Base-by-base conservation (phyloP, 2,888 invertebrate species). In the Drosophila rellima region DNA sequence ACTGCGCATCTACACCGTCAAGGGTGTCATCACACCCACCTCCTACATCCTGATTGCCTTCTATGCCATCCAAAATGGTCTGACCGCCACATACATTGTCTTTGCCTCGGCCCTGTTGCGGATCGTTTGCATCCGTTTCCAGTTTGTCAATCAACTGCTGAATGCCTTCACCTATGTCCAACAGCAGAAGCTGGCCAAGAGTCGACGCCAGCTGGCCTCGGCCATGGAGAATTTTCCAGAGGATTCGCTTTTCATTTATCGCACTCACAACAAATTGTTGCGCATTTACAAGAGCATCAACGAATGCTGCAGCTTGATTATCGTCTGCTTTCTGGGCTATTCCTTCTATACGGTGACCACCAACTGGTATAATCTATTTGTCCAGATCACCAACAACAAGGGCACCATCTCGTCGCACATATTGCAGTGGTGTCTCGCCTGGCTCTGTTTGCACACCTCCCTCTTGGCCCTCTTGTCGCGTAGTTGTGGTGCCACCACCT, bases 281-380 rank as follows among this genome's bases (percentile, higher is more conserved):
- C 82, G 86, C 39, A 89, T 91, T 23, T 91, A 89, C 48, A 91
- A 91, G 62, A 68, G 78, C 44, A 85, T 91, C 45, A 92, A 92
- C 52, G 91, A 91, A 26, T 85, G 89, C 33, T 91, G 90, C 72
- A 91, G 91, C 52, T 65, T 91, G 39, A 86, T 91, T 50, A 70
- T 92, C 35, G 90, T 92, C 5, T 83, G 88, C 33, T 91, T 91
- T 61, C 85, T 92, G 86, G 92, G 91, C 2, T 92, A 89, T 60
- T 88, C 90, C 2, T 92, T 92, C 64, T 92, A 92, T 61, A 89
- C 89, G 17, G 91, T 92, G 42, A 92, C 92, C 23, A 91, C 92
- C 29, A 91, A 90, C 29, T 90, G 91, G 13, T 92, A 92, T n/a
- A 90, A 90, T 69, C 80, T 92, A 0, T 92, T 92, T 55, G 90